Percentiles rank a stretch among this genome's conserved stretches.
These are phyloP conservation scores for Hymenochirus boettgeri DNA, from an alignment of 2,113 vertebrate species.

Conservation along the genomic window DNA sequence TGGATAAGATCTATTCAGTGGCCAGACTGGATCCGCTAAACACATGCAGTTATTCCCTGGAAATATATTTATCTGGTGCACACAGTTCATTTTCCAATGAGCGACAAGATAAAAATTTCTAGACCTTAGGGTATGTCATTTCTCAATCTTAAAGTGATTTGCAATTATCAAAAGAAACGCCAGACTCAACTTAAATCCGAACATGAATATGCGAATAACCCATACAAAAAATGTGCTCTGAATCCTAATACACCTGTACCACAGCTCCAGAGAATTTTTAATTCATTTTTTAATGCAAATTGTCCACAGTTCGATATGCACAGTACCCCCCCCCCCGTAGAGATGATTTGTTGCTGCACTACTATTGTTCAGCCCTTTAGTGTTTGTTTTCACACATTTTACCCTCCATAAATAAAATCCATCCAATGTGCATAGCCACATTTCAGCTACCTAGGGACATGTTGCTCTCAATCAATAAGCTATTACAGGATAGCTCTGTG, in stretches of 20 bases:
- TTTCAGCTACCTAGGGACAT: slow-evolving; percentile 57
- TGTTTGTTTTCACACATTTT: slow-evolving; percentile 15
- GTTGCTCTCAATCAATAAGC: slow-evolving; percentile 57
- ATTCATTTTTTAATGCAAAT: too few relatives aligned
- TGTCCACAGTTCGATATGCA: too few relatives aligned
- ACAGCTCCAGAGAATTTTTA: too few relatives aligned
- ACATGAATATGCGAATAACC: not conserved
- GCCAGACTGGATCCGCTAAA: not conserved
- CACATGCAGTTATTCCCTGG: not conserved
- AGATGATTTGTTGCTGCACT: too few relatives aligned
- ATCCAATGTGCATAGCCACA: slow-evolving; percentile 48
- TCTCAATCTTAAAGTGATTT: slow-evolving; percentile 23
- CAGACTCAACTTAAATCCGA: slow-evolving; percentile 23
- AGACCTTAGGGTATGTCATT: slow-evolving; percentile 11
- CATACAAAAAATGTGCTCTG: slow-evolving; percentile 6
- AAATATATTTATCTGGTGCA: not conserved
- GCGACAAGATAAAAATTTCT: slow-evolving; percentile 18
- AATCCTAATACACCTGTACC: too few relatives aligned
- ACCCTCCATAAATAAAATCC: slow-evolving; percentile 44
- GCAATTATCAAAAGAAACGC: not conserved
- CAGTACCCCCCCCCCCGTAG: too few relatives aligned
- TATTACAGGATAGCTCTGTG: slow-evolving; percentile 52
- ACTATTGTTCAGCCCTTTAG: slow-evolving; percentile 9
- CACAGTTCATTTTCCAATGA: slow-evolving; percentile 6
- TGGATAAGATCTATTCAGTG: not conserved